Evolutionary conservation across 2,888 invertebrate species (phyloP).

Genomic region (Willowsia nigromaculata): DNA sequence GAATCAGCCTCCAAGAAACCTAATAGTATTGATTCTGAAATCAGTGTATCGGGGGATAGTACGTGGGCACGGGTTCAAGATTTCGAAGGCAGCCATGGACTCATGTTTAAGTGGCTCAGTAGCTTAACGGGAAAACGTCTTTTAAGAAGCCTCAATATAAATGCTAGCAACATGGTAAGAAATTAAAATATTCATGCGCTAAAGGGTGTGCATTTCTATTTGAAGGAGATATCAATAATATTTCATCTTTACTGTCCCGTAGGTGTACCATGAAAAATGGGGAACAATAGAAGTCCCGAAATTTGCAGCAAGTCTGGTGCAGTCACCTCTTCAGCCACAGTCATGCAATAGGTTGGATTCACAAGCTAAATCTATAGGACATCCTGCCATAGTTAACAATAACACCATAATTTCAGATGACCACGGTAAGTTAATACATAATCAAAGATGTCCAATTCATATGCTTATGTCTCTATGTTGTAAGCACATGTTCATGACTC

Average conservation of each 20-base stretch:
- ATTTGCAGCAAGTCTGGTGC: slow-evolving; percentile 77
- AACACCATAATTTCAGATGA: slow-evolving; percentile 48
- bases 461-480: no score
- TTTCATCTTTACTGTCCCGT: background rate
- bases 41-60: slow-evolving; percentile 36
- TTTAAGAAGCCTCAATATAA: slow-evolving; percentile 74
- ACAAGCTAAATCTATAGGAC: slow-evolving; percentile 3
- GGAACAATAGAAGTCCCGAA: slow-evolving; percentile 77
- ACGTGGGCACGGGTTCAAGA: slow-evolving; percentile 75
- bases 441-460: no score
- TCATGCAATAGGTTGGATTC: slow-evolving; percentile 44
- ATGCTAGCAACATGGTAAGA: slow-evolving; percentile 75
- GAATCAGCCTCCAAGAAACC: background rate
- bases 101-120: slow-evolving; percentile 76
- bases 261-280: slow-evolving; percentile 76
- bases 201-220: no score
- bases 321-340: slow-evolving; percentile 74
- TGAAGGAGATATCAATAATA: no score
- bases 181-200: no score
- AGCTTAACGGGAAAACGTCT: slow-evolving; percentile 73
- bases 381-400: slow-evolving; percentile 32
- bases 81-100: slow-evolving; percentile 77
- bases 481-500: background rate
- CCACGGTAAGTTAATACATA: slow-evolving; percentile 32
- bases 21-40: slow-evolving; percentile 70